These are phyloP conservation scores for Alosa alosa DNA, from an alignment of 2,113 vertebrate species.

Conservation along the genomic window DNA sequence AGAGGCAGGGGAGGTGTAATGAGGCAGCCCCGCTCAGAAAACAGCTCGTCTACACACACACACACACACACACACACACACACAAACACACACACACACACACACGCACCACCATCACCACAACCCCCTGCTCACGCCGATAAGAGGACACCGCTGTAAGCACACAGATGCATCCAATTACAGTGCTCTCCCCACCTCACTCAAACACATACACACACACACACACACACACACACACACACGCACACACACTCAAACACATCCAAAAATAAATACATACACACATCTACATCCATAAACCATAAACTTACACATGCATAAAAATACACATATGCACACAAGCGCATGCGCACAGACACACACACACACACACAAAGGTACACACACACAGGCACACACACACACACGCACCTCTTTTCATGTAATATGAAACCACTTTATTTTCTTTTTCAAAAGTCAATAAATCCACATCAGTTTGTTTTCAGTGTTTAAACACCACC, in stretches of 20 bases:
- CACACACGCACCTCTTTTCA: background rate
- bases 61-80: no score
- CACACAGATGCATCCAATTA: conserved; percentile 19
- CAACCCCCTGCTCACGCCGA: background rate
- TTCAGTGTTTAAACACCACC: background rate
- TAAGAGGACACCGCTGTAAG: conserved; percentile 20
- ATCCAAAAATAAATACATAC: background rate
- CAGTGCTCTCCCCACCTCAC: background rate
- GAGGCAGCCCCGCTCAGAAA: conserved; percentile 7
- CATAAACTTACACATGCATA: background rate
- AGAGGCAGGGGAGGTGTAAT: conserved; percentile 1
- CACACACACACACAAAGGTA: no score
- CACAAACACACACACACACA: no score
- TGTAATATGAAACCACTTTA: background rate
- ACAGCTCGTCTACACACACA: background rate
- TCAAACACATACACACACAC: background rate
- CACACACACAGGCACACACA: background rate
- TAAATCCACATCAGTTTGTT: background rate
- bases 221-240: background rate
- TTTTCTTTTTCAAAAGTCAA: background rate
- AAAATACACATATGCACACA: background rate
- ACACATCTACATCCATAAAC: background rate
- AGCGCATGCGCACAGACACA: no score
- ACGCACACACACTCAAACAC: background rate
- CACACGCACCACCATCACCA: background rate